Percentiles rank a stretch among this genome's conserved stretches.
Conservation (phyloP, 2,113 vertebrate genomes). For the Arizona elegans region DNA sequence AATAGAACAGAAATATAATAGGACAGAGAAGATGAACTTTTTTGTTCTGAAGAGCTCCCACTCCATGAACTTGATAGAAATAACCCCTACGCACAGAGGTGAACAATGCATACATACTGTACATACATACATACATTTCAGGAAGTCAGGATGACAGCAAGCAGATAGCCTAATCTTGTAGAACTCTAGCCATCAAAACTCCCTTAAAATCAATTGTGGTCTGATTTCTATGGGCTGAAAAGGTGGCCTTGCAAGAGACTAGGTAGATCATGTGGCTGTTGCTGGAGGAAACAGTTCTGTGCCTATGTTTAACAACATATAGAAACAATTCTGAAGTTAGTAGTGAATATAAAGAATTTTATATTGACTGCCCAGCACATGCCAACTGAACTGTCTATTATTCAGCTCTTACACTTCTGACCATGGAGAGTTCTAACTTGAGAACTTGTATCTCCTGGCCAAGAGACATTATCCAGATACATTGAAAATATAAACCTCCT, state of each 20-base stretch:
- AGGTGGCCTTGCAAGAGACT: background rate
- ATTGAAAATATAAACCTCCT: conserved; percentile 40
- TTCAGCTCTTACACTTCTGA: conserved; percentile 52
- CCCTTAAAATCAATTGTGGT: no score
- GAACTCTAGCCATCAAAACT: background rate
- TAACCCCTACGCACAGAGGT: background rate
- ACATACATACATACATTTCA: background rate
- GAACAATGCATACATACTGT: background rate
- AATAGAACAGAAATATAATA: background rate
- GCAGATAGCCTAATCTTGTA: background rate
- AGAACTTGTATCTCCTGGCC: conserved; percentile 57
- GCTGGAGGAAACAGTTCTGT: conserved; percentile 34
- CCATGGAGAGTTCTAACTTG: conserved; percentile 53
- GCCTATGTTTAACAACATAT: conserved; percentile 36
- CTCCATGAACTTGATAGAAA: background rate
- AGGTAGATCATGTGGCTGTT: background rate
- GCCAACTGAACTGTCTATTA: conserved; percentile 47
- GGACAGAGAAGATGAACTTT: background rate
- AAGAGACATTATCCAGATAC: conserved; percentile 63
- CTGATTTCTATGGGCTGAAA: accelerated
- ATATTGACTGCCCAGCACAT: conserved; percentile 51
- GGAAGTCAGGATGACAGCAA: background rate
- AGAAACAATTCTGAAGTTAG: conserved; percentile 54
- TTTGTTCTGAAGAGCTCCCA: background rate
- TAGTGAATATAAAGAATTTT: conserved; percentile 55